phyloP scores from a whole-genome alignment of 2,113 vertebrate species.

The Tragelaphus imberbis region DNA sequence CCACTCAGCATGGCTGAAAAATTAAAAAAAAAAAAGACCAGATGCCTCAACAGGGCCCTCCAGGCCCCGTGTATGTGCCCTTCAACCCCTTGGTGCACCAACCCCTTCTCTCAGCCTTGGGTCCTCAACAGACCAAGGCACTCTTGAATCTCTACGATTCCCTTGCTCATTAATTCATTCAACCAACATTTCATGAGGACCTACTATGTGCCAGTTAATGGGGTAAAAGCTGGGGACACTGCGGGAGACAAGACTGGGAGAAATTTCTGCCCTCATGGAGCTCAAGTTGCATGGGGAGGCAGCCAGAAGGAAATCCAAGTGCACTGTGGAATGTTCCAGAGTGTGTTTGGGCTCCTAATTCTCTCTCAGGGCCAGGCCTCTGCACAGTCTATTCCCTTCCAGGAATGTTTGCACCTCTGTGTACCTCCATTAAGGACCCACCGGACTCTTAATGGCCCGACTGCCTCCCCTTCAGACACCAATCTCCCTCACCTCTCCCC shows the following conservation, averaged over 20 bases:
- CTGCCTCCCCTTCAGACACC: background rate
- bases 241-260: background rate
- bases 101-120: background rate
- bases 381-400: background rate
- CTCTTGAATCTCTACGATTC: background rate
- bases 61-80: background rate
- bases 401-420: background rate
- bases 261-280: background rate
- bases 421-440: background rate
- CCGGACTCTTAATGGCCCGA: background rate
- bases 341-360: background rate
- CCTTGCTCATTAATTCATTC: background rate
- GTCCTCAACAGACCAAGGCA: background rate
- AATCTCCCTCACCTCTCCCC: too few relatives aligned
- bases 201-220: background rate
- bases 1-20: background rate
- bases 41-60: background rate
- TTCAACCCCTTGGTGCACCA: too few relatives aligned
- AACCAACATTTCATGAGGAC: background rate
- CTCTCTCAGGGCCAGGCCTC: background rate
- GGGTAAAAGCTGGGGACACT: background rate
- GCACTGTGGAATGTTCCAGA: background rate
- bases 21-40: background rate
- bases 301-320: background rate
- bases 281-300: background rate